Base-by-base conservation (phyloP, 2,113 vertebrate species). In the Oryctolagus cuniculus region DNA sequence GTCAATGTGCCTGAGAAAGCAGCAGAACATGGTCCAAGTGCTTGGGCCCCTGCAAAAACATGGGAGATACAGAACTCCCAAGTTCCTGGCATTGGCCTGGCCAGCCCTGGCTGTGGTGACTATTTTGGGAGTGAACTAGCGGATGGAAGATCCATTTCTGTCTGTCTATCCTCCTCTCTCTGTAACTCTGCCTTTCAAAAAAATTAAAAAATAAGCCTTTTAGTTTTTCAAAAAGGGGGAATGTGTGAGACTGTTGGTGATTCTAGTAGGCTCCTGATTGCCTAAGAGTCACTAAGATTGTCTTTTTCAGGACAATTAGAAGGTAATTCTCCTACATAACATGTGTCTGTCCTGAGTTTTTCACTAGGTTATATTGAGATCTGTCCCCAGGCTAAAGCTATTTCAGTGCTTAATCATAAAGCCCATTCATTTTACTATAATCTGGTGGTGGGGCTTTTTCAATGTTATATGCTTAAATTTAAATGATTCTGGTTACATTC, bases 391-490 rank as follows among this genome's bases (percentile, higher is more conserved):
- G 15, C 63, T 55, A 17, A 70, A 81, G 13, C 66, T 1, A 3
- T 58, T 90, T 87, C 69, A 53, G 11, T 79, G 53, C 21, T 73
- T 80, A 82, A 55, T 84, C 82, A 31, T 53, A 53, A 93, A 13
- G 29, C 15, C 8, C 10, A 51, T 4, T 78, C 5, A 66, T 82
- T 91, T 80, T 92, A 79, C 25, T 61, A 82, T 81, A 77, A 82
- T 75, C 4, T 61, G 53, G 5, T 88, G 31, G 8, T 92, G 17
- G 84, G 89, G 22, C 29, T 19, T 88, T 95, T 85, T 93, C 16
- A 67, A 82, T 85, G 73, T 67, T 77, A 63, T 51, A 72, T 80
- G 78, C 24, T 78, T 74, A 73, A 63, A 88, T 89, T 84, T 81
- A 73, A 95, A 27, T 78, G 31, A 16, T 72, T 88, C n/a, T 69